Base-by-base conservation (phyloP, 2,888 invertebrate species). In the Poecilobothrus nobilitatus region DNA sequence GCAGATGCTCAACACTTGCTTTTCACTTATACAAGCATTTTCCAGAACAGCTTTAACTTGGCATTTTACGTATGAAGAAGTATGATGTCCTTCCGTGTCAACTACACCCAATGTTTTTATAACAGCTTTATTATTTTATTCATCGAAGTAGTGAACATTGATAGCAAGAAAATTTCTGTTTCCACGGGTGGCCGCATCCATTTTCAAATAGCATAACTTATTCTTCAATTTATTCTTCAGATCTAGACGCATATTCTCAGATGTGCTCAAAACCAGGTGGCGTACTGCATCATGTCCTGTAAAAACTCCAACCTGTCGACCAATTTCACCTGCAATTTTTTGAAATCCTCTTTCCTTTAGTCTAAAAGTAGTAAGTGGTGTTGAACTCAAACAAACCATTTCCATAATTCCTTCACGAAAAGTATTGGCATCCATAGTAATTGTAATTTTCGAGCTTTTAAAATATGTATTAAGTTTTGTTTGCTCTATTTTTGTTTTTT, bases 311-410 rank as follows among this genome's bases (percentile, higher is more conserved):
- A 37, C 37, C 37, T 37, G 37, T 33, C 65, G n/a, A n/a, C 65
- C 62, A 65, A 34, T 65, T 65, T 37, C 37, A 12, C 34, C 34
- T 18, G 33, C 53, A 66, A 66, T 66, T 66, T 66, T 66, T 66
- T 66, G 53, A 53, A 66, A 66, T 66, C 53, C 53, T 53, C 27
- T 66, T 22, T 66, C 53, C 21, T 53, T 44, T 27, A 66, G 66
- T 66, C 53, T 41, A 53, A 66, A 66, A 53, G 53, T 66, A 66
- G 66, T 66, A 22, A 65, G n/a, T 22, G 21, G 66, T 66, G 66
- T 44, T 66, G 66, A 53, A 53, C 66, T 20, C 53, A 66, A 66
- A 53, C 66, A 66, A 53, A 66, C 53, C 66, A 66, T 66, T n/a
- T n/a, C n/a, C n/a, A n/a, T n/a, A n/a, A n/a, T n/a, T n/a, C n/a